Percentiles rank a stretch among this genome's conserved stretches.
phyloP scores from a whole-genome alignment of 2,797 vertebrate genomes.

The Percopsis omiscomaycus region DNA sequence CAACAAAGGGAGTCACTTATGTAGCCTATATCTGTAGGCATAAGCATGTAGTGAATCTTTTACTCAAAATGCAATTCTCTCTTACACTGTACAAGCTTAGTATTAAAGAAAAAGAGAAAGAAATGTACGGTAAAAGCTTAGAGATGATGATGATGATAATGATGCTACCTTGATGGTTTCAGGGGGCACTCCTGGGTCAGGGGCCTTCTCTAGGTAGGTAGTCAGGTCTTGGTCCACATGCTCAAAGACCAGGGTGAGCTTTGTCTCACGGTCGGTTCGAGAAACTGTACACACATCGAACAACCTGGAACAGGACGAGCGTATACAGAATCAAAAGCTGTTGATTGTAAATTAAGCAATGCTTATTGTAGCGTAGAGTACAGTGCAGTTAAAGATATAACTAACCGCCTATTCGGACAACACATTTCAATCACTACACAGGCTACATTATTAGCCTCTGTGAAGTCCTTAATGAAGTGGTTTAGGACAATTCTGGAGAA shows the following conservation, averaged over 20 bases:
- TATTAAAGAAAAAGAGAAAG: background rate
- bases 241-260: slow-evolving; percentile 97
- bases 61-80: no score
- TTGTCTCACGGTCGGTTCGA: slow-evolving; percentile 95
- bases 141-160: background rate
- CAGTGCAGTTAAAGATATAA: no score
- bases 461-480: no score
- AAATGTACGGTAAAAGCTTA: background rate
- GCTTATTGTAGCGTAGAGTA: background rate
- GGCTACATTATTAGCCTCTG: no score
- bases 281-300: slow-evolving; percentile 98
- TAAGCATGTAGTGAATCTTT: no score
- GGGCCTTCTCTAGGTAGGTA: slow-evolving; percentile 97
- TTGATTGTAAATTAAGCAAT: background rate
- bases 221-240: slow-evolving; percentile 99
- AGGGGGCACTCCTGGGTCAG: slow-evolving; percentile 93
- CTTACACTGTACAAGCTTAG: no score
- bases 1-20: no score
- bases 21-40: no score
- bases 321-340: slow-evolving; percentile 26
- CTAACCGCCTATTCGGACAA: no score
- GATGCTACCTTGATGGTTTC: slow-evolving; percentile 93
- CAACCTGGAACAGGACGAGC: slow-evolving; percentile 77
- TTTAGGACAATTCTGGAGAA: no score
- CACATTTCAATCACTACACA: no score